Evolutionary conservation across 2,797 vertebrate genomes (phyloP), one percentile per base, ranked within the genome.

Genomic region (Intellagama lesueurii): DNA sequence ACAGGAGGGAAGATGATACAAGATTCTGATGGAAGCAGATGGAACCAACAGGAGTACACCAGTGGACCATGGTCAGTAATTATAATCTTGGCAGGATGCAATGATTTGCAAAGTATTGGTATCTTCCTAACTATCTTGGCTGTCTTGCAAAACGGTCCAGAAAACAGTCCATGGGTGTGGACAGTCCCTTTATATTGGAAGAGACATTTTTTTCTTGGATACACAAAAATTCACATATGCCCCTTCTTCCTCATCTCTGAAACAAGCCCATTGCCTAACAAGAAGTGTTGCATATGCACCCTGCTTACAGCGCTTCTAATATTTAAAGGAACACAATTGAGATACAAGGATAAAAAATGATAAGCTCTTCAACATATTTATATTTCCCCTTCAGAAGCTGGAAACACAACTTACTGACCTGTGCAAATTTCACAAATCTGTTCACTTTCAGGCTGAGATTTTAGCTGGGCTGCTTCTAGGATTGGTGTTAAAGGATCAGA

Each of bases 81-180:
- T 22, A 60, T 80, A 80, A 56, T 2, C 4, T 26, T 35, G 19
- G 56, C 11, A 60, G 69, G 44, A 82, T 82, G 70, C 90, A 64
- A 64, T n/a, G 91, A 66, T 66, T 93, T 87, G 86, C 73, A 88
- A 14, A 91, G 52, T 91, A 92, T 79, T 52, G 22, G 9, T 66
- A 66, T 66, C 56, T 8, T 35, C 24, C 52, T 30, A 60, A 76
- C 76, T 56, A 30, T 81, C 24, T 40, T 49, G 56, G 24, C n/a
- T 87, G 69, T 68, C 11, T 72, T 87, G 8, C 35, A 80, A 56
- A 30, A 32, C 60, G 47, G 49, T 8, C n/a, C 49, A 69, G 66
- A 5, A 52, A 40, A 24, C 24, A 72, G 49, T 72, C 2, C 8
- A 4, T 44, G 32, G 69, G 16, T 1, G 24, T 16, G 60, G 60